Percentiles rank a stretch among this genome's conserved stretches.
phyloP scores from a whole-genome alignment of 2,888 invertebrate species.

The Thymelicus acteon region DNA sequence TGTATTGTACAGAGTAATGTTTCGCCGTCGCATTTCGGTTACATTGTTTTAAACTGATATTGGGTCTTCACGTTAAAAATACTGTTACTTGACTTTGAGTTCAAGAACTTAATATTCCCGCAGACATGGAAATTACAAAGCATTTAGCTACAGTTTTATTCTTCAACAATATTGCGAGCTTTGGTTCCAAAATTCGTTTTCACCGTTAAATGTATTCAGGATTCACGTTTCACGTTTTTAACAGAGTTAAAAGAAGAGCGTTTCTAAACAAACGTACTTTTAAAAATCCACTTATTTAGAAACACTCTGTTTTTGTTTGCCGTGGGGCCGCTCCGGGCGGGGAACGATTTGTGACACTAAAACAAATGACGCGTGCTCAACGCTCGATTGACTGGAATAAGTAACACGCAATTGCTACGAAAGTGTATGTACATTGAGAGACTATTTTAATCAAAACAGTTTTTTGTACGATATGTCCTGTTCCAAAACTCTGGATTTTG shows the following conservation, averaged over 20 bases:
- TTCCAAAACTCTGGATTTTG: no score
- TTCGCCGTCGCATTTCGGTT: constrained; percentile 67
- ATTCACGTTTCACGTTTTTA: constrained; percentile 38
- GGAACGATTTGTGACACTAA: constrained; percentile 69
- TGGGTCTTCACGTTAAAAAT: constrained; percentile 67
- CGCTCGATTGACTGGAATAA: constrained; percentile 62
- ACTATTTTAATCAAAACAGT: constrained; percentile 11
- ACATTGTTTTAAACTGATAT: constrained; percentile 76
- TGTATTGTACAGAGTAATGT: constrained; percentile 68
- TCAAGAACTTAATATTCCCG: constrained; percentile 65
- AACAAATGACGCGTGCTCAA: constrained; percentile 70
- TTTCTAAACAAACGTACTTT: constrained; percentile 18
- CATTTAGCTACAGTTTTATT: constrained; percentile 41
- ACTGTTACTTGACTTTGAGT: constrained; percentile 59
- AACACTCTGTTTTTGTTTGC: constrained; percentile 72
- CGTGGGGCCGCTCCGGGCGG: constrained; percentile 54
- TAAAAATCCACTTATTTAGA: constrained; percentile 59
- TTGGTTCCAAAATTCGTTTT: constrained; percentile 33
- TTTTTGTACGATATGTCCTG: no score
- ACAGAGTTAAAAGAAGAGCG: constrained; percentile 1
- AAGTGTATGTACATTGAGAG: neutral
- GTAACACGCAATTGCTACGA: constrained; percentile 34
- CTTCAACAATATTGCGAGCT: constrained; percentile 48
- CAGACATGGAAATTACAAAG: constrained; percentile 63
- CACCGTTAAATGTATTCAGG: constrained; percentile 32